These are phyloP conservation scores for Oryctes rhinoceros DNA, from an alignment of 1,140 invertebrate genomes.

Conservation along the genomic window DNA sequence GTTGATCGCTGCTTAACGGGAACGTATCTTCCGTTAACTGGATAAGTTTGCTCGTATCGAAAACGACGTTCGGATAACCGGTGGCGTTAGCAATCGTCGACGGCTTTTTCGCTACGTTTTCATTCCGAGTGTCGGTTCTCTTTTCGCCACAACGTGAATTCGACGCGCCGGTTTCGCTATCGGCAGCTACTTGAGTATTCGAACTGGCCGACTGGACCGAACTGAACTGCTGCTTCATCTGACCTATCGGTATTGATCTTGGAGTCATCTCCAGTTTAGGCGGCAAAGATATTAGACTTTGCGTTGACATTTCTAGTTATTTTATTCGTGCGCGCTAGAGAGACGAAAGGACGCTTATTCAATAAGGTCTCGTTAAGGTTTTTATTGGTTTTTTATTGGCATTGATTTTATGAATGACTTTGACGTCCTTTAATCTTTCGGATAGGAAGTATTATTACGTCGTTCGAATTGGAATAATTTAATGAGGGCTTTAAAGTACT, in stretches of 20 bases:
- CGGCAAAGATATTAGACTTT: constrained; percentile 55
- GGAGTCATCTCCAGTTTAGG: constrained; percentile 52
- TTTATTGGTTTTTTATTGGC: constrained; percentile 18
- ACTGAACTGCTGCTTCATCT: constrained; percentile 33
- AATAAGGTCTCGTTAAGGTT: constrained; percentile 12
- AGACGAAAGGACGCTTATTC: constrained; percentile 1
- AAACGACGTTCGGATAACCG: neutral
- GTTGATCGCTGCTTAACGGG: constrained; percentile 49
- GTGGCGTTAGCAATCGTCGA: neutral
- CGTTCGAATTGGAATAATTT: neutral
- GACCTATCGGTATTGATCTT: constrained; percentile 46
- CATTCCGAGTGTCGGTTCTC: neutral
- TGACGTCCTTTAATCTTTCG: neutral
- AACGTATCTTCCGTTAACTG: constrained; percentile 54
- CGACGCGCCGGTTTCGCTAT: constrained; percentile 23
- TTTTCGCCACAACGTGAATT: neutral
- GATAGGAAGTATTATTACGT: no score
- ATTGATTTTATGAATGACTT: neutral
- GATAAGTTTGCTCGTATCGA: constrained; percentile 42
- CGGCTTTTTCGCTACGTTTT: neutral
- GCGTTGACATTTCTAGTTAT: constrained; percentile 50
- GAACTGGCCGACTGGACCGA: constrained; percentile 30
- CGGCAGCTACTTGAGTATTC: constrained; percentile 1
- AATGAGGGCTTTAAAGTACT: neutral
- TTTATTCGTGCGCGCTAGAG: neutral